Evolutionary conservation across 1,140 invertebrate species (phyloP), one percentile per base, ranked within the genome.

Genomic region (Teleogryllus occipitalis): DNA sequence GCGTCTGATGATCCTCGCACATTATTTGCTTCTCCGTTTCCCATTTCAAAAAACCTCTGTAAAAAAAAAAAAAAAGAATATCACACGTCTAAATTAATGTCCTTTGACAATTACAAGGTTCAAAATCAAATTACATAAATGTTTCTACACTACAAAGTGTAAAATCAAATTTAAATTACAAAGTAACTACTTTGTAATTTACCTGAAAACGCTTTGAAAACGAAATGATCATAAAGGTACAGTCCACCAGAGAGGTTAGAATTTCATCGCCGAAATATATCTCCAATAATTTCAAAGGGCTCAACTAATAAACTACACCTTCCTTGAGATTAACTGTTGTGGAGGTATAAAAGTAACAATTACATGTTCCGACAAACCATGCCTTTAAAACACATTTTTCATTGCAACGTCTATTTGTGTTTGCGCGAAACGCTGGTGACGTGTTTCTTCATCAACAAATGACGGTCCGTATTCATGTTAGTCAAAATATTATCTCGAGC

Each of bases 1-100:
- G 0, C 47, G 21, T 81, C 78, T 39, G 73, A 27, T 46, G 80
- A 54, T 21, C 10, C 48, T 47, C 22, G 76, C 12, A 77, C 47
- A 77, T 77, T 54, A 77, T 77, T 77, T 22, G 22, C 47, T 77
- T 77, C 76, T 77, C 76, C n/a, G 76, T 49, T 77, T 49, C 47
- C 76, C 76, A 77, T 77, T 65, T 65, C 54, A 65, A 10, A 39
- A 39, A 39, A 39, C 27, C 27, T 39, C 27, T 39, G 27, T 39
- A 39, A 39, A 39, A 39, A 39, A 39, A 39, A 5, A 39, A 39
- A 39, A 39, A 39, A 39, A 39, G 27, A 39, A 39, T 39, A 39
- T 39, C 27, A 39, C 27, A 39, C 27, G 27, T 5, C 27, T 39
- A 39, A 39, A 39, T 39, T 39, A 39, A 39, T 5, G 27, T 39